Conservation (phyloP, 1,140 invertebrate species). For the Monochamus saltuarius region DNA sequence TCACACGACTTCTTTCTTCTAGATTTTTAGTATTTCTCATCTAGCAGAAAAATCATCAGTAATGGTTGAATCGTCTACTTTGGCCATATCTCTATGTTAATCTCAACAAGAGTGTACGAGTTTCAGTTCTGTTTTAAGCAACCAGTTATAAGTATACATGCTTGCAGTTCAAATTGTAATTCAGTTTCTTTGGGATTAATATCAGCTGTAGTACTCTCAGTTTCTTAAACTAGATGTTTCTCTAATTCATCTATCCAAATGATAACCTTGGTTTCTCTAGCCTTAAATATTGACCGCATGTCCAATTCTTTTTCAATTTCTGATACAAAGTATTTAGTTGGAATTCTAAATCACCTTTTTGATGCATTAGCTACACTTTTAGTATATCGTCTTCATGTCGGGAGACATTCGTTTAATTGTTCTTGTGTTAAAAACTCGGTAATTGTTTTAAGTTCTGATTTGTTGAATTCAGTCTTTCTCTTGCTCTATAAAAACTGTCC, state of each 20-base stretch:
- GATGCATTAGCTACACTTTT: slow-evolving; percentile 76
- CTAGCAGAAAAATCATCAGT: slow-evolving; percentile 67
- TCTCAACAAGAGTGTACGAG: slow-evolving; percentile 64
- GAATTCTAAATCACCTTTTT: slow-evolving; percentile 77
- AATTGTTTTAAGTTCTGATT: slow-evolving; percentile 66
- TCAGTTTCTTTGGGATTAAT: slow-evolving; percentile 72
- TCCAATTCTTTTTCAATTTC: slow-evolving; percentile 71
- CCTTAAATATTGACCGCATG: slow-evolving; percentile 72
- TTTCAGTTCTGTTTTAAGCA: slow-evolving; percentile 66
- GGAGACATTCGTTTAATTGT: slow-evolving; percentile 77
- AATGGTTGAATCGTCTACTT: slow-evolving; percentile 62
- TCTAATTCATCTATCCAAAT: slow-evolving; percentile 70
- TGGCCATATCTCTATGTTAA: slow-evolving; percentile 57
- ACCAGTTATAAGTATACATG: slow-evolving; percentile 78
- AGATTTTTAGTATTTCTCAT: slow-evolving; percentile 74
- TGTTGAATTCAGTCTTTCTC: slow-evolving; percentile 59
- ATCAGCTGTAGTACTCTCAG: slow-evolving; percentile 56
- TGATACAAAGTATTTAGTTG: slow-evolving; percentile 72
- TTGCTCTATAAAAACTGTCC: slow-evolving; percentile 61
- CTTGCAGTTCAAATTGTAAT: slow-evolving; percentile 71
- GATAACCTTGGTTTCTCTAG: slow-evolving; percentile 63
- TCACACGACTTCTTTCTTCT: slow-evolving; percentile 66
- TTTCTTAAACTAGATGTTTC: slow-evolving; percentile 61
- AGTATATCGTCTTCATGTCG: slow-evolving; percentile 81
- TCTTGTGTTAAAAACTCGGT: slow-evolving; percentile 73